phyloP scores from a whole-genome alignment of 2,888 invertebrate species.

The Orthosia incerta region DNA sequence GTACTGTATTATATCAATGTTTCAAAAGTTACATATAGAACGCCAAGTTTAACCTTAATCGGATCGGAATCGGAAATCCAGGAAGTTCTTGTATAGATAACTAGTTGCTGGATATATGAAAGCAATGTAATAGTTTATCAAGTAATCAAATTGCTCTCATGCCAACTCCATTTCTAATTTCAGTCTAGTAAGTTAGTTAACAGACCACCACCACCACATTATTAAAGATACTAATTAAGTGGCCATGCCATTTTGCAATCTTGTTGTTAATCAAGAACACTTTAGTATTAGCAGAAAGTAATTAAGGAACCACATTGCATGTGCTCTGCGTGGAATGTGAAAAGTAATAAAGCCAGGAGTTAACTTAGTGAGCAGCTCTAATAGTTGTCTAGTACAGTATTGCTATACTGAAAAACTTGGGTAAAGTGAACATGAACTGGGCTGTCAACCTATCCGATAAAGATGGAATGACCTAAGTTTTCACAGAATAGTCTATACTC shows the following conservation, averaged over 20 bases:
- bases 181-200: neutral
- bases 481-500: too few relatives aligned
- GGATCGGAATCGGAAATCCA: too few relatives aligned
- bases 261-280: slow-evolving; percentile 18
- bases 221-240: slow-evolving; percentile 35
- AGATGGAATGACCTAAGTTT: too few relatives aligned
- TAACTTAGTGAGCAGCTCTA: slow-evolving; percentile 7
- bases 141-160: neutral
- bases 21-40: too few relatives aligned
- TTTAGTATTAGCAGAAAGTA: slow-evolving; percentile 26
- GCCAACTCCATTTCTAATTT: neutral
- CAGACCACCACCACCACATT: neutral
- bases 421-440: too few relatives aligned
- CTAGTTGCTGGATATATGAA: too few relatives aligned
- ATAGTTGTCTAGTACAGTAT: neutral
- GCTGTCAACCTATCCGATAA: too few relatives aligned
- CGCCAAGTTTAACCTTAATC: too few relatives aligned
- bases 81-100: too few relatives aligned
- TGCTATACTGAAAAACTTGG: too few relatives aligned
- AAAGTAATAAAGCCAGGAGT: slow-evolving; percentile 9
- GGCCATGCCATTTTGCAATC: slow-evolving; percentile 7
- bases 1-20: too few relatives aligned
- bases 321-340: neutral
- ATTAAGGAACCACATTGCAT: slow-evolving; percentile 25
- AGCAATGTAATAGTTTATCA: too few relatives aligned